A percentile compares a stretch with the other conserved stretches of the same genome.
These are phyloP conservation scores for Sabellastarte sp. DNA, from an alignment of 2,888 invertebrate genomes.

Conservation along the genomic window DNA sequence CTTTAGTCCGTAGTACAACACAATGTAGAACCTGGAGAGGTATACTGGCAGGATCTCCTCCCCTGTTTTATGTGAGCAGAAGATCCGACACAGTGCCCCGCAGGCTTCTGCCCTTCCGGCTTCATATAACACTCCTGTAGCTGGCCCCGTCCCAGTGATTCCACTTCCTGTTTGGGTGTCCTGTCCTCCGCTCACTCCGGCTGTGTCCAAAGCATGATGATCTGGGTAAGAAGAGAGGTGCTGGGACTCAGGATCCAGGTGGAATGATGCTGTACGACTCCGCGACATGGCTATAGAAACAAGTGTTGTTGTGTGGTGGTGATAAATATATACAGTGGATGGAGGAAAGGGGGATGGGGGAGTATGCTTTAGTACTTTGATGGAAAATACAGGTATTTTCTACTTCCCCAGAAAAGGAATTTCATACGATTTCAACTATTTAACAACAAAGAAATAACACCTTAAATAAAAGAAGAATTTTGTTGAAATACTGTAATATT, in stretches of 20 bases:
- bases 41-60: slow-evolving; percentile 90
- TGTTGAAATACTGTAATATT: too few species aligned
- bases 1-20: slow-evolving; percentile 83
- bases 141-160: background rate
- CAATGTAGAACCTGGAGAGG: slow-evolving; percentile 88
- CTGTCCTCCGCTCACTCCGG: too few species aligned
- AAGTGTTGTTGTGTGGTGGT: too few species aligned
- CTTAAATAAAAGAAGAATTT: too few species aligned
- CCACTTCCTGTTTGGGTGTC: too few species aligned
- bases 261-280: slow-evolving; percentile 28
- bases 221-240: background rate
- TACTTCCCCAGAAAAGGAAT: too few species aligned
- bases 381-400: too few species aligned
- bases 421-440: too few species aligned
- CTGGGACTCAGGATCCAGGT: slow-evolving; percentile 20
- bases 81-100: slow-evolving; percentile 90
- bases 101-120: slow-evolving; percentile 88
- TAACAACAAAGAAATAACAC: too few species aligned
- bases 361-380: too few species aligned
- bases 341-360: too few species aligned
- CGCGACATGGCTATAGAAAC: slow-evolving; percentile 7
- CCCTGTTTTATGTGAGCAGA: slow-evolving; percentile 92
- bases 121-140: slow-evolving; percentile 43
- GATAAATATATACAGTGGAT: too few species aligned
- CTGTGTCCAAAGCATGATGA: background rate